phyloP scores from a whole-genome alignment of 2,797 vertebrate genomes.

The Pristis pectinata region DNA sequence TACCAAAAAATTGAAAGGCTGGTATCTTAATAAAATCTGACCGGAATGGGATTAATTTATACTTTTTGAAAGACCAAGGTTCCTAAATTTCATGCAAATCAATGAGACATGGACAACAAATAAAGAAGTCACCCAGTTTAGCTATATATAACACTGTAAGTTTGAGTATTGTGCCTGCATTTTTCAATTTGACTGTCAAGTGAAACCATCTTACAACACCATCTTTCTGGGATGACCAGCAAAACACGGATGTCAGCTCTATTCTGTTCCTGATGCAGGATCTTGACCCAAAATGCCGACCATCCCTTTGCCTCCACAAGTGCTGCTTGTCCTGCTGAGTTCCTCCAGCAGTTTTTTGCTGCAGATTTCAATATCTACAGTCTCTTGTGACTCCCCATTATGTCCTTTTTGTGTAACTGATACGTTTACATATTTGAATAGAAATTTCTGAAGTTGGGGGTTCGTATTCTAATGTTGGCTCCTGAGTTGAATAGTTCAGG shows the following conservation, averaged over 20 bases:
- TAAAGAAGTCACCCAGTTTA: background rate
- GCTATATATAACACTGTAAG: background rate
- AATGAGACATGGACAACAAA: background rate
- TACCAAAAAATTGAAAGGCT: background rate
- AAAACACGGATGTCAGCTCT: background rate
- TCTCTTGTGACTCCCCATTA: too few relatives aligned
- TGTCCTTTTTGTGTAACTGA: background rate
- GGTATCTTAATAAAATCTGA: background rate
- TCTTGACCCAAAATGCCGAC: too few relatives aligned
- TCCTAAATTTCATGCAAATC: background rate
- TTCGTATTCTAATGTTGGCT: background rate
- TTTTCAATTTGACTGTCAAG: background rate
- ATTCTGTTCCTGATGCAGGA: background rate
- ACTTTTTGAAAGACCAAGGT: background rate
- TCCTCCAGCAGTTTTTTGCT: too few relatives aligned
- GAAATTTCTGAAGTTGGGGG: background rate
- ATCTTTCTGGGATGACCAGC: background rate
- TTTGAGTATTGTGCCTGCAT: background rate
- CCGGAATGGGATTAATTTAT: constrained; percentile 9
- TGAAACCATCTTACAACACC: background rate
- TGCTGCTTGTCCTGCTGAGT: too few relatives aligned
- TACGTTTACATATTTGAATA: background rate
- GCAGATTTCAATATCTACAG: too few relatives aligned
- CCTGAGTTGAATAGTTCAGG: background rate
- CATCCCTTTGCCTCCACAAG: too few relatives aligned